Conservation (phyloP, 2,113 vertebrate genomes). For the Sapayoa aenigma region DNA sequence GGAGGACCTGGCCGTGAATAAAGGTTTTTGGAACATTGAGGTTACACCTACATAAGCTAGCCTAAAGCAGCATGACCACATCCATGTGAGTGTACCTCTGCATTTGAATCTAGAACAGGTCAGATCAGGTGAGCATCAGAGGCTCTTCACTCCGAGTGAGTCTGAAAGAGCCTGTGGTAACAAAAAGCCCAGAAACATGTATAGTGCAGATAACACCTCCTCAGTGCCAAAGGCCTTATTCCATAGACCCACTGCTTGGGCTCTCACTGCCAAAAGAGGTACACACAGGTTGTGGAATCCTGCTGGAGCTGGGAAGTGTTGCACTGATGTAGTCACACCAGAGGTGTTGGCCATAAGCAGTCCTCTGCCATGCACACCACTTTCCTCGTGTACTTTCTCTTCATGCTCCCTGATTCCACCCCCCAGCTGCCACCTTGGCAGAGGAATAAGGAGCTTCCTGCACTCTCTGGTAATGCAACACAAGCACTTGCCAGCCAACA, state of each 20-base stretch:
- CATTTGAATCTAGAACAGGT: background rate
- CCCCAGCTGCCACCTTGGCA: rapidly evolving
- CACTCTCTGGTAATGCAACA: background rate
- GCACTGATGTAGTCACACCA: too few relatives aligned
- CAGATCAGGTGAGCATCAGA: background rate
- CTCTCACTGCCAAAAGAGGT: background rate
- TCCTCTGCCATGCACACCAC: background rate
- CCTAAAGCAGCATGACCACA: rapidly evolving
- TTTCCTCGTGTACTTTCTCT: too few relatives aligned
- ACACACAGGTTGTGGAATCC: background rate
- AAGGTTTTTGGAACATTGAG: background rate
- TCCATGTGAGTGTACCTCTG: background rate
- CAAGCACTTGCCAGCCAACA: rapidly evolving
- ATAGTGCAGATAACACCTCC: background rate
- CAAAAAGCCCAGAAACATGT: background rate
- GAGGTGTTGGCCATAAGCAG: background rate
- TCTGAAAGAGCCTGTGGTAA: rapidly evolving
- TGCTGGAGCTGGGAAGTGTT: background rate
- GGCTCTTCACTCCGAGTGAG: background rate
- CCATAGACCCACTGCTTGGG: background rate
- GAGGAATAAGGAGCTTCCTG: background rate
- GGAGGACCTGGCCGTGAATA: background rate
- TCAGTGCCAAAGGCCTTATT: background rate
- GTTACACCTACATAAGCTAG: background rate
- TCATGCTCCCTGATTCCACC: rapidly evolving